Evolutionary conservation across 2,113 vertebrate species (phyloP), one percentile per base, ranked within the genome.

Genomic region (Ascaphus truei): DNA sequence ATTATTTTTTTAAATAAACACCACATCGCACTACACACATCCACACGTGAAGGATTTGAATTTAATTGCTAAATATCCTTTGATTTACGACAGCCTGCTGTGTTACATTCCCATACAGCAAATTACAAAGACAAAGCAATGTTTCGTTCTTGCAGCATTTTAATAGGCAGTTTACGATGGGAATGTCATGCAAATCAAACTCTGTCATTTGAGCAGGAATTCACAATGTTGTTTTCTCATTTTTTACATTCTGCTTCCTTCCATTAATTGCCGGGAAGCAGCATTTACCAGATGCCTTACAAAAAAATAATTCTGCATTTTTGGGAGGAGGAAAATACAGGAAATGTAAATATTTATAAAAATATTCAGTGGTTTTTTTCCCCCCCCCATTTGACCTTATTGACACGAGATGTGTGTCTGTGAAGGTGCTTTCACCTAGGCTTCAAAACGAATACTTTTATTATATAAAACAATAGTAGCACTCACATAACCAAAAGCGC

Each of bases 201-300:
- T 25, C 16, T 5, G 55, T 59, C 11, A 68, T 60, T 50, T 68
- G 66, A 68, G 55, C 27, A 29, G 51, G 33, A 27, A 68, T 68
- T 68, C 66, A 47, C 53, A 68, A 48, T 68, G 53, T 68, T 68
- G 53, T 68, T 68, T 68, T 59, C 55, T 59, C 41, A 68, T 68
- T 68, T 59, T 68, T 68, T n/a, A 59, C 55, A 68, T 68, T 68
- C 66, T 55, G 37, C 66, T 68, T 30, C 66, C 43, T 31, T 68
- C 30, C 43, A 51, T 68, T 68, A 68, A 59, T 68, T 59, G 66
- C 31, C 59, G 66, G 59, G 59, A 59, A 68, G 39, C 31, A 59
- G 55, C 66, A 29, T 68, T 59, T 68, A 68, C 55, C 55, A 59
- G 66, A 68, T 68, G 56, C 66, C 55, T 36, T 30, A 27, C 48